These are phyloP conservation scores for Plutomurus gul DNA, from an alignment of 1,140 invertebrate species.

Conservation along the genomic window DNA sequence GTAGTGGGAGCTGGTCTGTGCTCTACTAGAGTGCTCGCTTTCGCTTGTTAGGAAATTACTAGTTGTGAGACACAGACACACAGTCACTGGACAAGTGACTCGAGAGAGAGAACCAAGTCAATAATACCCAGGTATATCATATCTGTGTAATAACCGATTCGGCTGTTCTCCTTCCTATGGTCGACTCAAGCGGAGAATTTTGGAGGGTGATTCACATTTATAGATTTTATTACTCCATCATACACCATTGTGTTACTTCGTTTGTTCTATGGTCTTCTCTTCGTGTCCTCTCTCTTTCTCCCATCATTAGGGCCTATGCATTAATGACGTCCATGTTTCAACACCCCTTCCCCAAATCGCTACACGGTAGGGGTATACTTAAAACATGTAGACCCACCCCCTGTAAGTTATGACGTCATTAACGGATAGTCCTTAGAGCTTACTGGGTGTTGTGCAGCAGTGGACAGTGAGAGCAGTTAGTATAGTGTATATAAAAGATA, in stretches of 20 bases:
- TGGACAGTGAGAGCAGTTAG: too few species aligned
- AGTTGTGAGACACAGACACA: too few species aligned
- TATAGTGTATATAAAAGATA: background rate
- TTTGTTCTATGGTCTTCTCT: too few species aligned
- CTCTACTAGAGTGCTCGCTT: background rate
- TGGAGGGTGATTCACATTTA: constrained; percentile 18
- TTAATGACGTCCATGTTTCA: too few species aligned
- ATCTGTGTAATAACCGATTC: background rate
- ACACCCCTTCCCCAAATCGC: too few species aligned
- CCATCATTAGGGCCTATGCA: too few species aligned
- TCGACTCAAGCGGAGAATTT: background rate
- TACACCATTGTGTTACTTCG: background rate
- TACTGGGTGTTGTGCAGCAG: background rate
- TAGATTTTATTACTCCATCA: constrained; percentile 22
- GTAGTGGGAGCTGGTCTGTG: background rate
- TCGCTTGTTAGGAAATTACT: constrained; percentile 24
- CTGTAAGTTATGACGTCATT: too few species aligned
- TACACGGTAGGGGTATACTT: too few species aligned
- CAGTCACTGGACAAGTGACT: too few species aligned
- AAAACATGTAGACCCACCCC: too few species aligned
- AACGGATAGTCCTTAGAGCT: too few species aligned
- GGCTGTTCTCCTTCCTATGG: background rate
- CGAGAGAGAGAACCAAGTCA: background rate
- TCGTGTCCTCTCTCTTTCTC: too few species aligned
- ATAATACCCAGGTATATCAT: background rate